Conservation (phyloP, 2,888 invertebrate genomes). For the Digitonthophagus gazella region DNA sequence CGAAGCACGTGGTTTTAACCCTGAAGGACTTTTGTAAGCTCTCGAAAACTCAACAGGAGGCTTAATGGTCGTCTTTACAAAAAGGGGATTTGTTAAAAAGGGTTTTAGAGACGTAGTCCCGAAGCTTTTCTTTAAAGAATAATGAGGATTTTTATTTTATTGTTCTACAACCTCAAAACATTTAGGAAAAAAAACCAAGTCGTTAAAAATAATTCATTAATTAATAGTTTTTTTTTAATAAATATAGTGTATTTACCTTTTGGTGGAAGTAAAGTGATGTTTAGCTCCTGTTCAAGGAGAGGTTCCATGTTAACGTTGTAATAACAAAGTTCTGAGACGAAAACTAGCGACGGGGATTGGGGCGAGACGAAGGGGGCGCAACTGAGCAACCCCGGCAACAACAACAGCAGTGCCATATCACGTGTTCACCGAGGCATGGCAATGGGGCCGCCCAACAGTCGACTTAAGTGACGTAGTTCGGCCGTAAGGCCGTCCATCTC, state of each 20-base stretch:
- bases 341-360: slow-evolving; percentile 52
- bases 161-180: no score
- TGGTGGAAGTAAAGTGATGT: slow-evolving; percentile 52
- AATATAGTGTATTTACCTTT: slow-evolving; percentile 48
- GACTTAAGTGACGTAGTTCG: slow-evolving; percentile 29
- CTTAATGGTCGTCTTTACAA: no score
- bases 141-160: no score
- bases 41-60: no score
- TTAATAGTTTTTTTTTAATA: no score
- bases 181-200: no score
- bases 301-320: slow-evolving; percentile 60
- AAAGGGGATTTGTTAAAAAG: no score
- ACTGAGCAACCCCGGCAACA: slow-evolving; percentile 59
- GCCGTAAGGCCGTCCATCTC: slow-evolving; percentile 4
- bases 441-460: slow-evolving; percentile 31
- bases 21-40: no score
- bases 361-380: slow-evolving; percentile 54
- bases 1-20: no score
- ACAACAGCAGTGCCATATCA: slow-evolving; percentile 57
- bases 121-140: no score
- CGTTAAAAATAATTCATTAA: no score
- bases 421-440: slow-evolving; percentile 46
- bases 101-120: no score
- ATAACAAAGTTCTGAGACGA: slow-evolving; percentile 50
- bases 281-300: slow-evolving; percentile 62